Base-by-base conservation (phyloP, 1,140 invertebrate genomes). In the Formica exsecta region DNA sequence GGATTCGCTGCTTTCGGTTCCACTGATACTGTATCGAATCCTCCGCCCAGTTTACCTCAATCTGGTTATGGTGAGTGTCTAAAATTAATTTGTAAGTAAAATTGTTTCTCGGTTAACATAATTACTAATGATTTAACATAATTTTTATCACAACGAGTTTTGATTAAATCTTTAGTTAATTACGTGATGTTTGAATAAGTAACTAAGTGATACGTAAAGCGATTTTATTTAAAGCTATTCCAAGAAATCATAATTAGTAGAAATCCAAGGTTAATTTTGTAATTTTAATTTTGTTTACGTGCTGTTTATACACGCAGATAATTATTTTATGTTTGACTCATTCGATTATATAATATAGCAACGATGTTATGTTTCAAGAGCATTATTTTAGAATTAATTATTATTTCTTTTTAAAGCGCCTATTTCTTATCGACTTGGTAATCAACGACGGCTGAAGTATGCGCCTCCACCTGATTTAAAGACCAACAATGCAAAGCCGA, bases 361-460 rank as follows among this genome's bases (percentile, higher is more conserved):
- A 57, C 3, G 0, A 57, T n/a, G 3, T 54, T 57, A 54, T 57
- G 32, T 11, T 74, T 38, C 3, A 57, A 57, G 6, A 22, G 25
- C 5, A 36, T 71, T 54, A 38, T 57, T 61, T 74, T 4, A 41
- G 5, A 44, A 13, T 36, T 29, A 57, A 75, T 73, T 44, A 57
- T 68, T 32, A 5, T 59, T 87, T 87, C 4, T 79, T 85, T 92
- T 91, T 41, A 62, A 93, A 92, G 92, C 41, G 22, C 85, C 87
- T 61, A 88, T 87, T 48, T 95, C 94, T 16, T 95, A 95, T 84
- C 92, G 95, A 71, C 91, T 95, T 13, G 94, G 94, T 2, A 94
- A 93, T 77, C 94, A 95, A 54, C 92, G 94, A 41, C 93, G 95
- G 65, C 81, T 95, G 1, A 95, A 95, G 29, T 95, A 95, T 41